Base-by-base conservation (phyloP, 1,140 invertebrate species). In the Saccostrea glomerata region DNA sequence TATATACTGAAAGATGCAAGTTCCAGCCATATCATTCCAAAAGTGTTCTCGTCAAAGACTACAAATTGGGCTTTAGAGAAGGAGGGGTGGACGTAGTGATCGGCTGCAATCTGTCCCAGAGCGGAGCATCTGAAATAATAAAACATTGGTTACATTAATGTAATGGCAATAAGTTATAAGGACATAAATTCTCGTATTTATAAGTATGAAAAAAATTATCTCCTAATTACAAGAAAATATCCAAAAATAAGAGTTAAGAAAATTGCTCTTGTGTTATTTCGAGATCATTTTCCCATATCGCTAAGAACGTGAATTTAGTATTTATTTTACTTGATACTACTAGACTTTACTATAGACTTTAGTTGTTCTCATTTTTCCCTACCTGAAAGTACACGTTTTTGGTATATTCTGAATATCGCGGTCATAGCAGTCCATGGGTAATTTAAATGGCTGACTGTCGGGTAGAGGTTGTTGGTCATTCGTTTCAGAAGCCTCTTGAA, bases 11-110 rank as follows among this genome's bases (percentile, higher is more conserved):
- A 87, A 17, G 82, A 85, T 11, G 70, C 12, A 17, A 94, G 84
- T 60, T 93, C 90, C 54, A 94, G 70, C 93, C 93, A 94, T 0
- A 94, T 60, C 86, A 94, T 93, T 23, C 93, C 94, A 86, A 94
- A 94, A 7, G 87, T 87, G 89, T 94, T 89, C 85, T 93, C 92
- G 85, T 91, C 87, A 87, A 94, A 94, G 17, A 94, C 89, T 20
- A 94, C 90, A 87, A 91, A 94, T 40, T 94, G 93, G 7, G 90
- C 92, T 17, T 56, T 77, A 20, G 87, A 92, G 58, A 91, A 91
- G 3, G 89, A 89, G 20, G 93, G 92, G 58, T 92, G 91, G 2
- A 70, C 90, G 85, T 91, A 94, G 25, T 92, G 91, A 58, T 92
- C 88, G 0, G 87, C 91, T 25, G 93, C 93, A 73, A 94, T 91